Evolutionary conservation across 2,113 vertebrate species (phyloP).

Genomic region (Orthonyx spaldingii): DNA sequence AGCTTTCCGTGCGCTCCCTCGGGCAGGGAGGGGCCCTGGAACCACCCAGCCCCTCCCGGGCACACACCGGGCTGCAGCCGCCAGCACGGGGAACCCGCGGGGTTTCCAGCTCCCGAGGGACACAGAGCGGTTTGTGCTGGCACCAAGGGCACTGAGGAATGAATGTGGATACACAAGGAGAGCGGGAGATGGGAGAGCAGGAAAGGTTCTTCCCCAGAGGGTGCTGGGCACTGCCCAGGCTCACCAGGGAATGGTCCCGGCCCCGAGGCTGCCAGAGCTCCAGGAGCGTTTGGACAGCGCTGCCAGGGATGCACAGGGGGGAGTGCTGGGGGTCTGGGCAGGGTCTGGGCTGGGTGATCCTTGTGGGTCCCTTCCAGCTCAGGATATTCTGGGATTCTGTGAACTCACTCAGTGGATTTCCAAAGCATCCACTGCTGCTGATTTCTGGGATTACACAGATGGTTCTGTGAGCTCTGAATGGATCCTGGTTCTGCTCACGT

Average conservation of each 20-base stretch:
- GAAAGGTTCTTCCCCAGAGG: background rate
- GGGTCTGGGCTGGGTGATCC: background rate
- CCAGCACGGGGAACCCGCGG: background rate
- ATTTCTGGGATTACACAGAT: background rate
- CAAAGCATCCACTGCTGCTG: background rate
- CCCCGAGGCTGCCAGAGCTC: background rate
- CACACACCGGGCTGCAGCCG: background rate
- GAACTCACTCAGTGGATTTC: background rate
- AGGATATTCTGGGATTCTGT: background rate
- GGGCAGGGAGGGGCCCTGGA: background rate
- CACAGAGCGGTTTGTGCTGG: background rate
- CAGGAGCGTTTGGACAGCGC: background rate
- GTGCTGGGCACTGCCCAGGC: background rate
- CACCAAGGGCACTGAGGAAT: accelerated
- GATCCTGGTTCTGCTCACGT: background rate
- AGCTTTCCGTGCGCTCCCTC: background rate
- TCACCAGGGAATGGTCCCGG: background rate
- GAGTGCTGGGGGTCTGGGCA: background rate
- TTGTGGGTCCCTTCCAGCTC: background rate
- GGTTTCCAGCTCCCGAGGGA: background rate
- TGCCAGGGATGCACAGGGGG: background rate
- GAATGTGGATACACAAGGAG: accelerated
- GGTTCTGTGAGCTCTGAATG: background rate
- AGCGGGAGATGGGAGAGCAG: background rate
- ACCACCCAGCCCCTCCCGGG: background rate